phyloP scores from a whole-genome alignment of 2,113 vertebrate genomes.

The Epinephelus cyanopodus region DNA sequence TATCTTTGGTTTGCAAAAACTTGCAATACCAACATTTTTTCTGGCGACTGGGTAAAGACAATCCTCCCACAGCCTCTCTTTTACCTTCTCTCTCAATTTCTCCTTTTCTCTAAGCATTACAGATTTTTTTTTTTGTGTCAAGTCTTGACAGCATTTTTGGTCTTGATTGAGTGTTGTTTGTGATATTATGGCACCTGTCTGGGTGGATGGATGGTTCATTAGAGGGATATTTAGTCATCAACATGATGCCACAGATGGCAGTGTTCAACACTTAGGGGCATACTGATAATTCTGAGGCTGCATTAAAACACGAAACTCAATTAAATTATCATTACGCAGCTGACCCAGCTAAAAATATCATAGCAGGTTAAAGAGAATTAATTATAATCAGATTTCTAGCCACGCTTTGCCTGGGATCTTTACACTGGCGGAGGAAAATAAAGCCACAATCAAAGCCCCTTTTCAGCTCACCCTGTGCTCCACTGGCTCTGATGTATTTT shows the following conservation, averaged over 20 bases:
- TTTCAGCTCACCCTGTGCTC: background rate
- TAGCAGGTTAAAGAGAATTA: background rate
- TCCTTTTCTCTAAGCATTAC: background rate
- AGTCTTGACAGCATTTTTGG: background rate
- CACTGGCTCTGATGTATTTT: background rate
- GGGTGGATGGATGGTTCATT: conserved; percentile 50
- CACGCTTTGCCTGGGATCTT: conserved; percentile 7
- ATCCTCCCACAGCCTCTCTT: background rate
- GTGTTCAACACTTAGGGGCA: conserved; percentile 21
- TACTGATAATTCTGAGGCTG: conserved; percentile 44
- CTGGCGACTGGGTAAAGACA: too few species aligned
- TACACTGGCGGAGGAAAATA: background rate
- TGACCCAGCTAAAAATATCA: conserved; percentile 55
- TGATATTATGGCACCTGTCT: conserved; percentile 48
- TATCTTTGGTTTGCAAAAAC: too few species aligned
- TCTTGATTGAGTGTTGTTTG: conserved; percentile 42
- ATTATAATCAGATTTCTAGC: conserved; percentile 8
- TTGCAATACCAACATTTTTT: too few species aligned
- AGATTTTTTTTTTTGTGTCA: background rate
- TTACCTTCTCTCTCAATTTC: background rate
- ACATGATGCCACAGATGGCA: conserved; percentile 38
- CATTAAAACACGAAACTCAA: conserved; percentile 50
- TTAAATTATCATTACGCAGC: conserved; percentile 40
- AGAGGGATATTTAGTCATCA: conserved; percentile 45
- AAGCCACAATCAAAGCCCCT: background rate